Percentiles rank a stretch among this genome's conserved stretches.
phyloP scores from a whole-genome alignment of 2,113 vertebrate genomes.

The Nyctereutes procyonoides region DNA sequence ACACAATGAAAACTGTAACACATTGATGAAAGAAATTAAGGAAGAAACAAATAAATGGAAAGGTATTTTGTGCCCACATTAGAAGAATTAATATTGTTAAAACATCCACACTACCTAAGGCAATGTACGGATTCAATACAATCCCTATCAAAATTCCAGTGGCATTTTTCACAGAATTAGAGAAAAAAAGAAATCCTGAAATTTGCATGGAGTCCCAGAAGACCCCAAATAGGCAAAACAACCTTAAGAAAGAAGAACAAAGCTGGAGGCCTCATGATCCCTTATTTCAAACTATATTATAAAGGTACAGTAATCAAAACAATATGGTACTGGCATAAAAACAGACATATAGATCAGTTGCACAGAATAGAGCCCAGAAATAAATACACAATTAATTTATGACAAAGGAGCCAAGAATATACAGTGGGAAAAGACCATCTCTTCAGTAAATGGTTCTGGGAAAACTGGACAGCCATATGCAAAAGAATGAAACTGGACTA shows the following conservation, averaged over 20 bases:
- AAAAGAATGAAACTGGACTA: not conserved
- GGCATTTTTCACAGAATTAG: slow-evolving; percentile 2
- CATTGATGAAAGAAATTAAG: not conserved
- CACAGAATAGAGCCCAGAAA: not conserved
- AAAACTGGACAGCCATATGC: not conserved
- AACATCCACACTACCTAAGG: not conserved
- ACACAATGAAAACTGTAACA: not conserved
- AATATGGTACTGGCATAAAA: not conserved
- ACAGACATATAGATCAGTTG: not conserved
- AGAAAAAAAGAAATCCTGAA: not conserved
- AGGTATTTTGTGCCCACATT: not conserved
- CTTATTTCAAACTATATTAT: not conserved
- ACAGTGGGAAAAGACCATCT: not conserved
- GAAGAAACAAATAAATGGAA: not conserved
- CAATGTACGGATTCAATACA: not conserved
- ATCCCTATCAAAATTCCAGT: not conserved
- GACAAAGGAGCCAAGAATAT: not conserved
- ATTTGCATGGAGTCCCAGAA: not conserved
- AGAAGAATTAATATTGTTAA: not conserved
- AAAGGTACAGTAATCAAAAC: not conserved
- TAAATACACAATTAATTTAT: slow-evolving; percentile 18
- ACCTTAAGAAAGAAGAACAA: slow-evolving; percentile 1
- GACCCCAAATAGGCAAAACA: not conserved
- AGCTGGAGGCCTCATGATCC: not conserved
- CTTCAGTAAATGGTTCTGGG: not conserved